phyloP scores from a whole-genome alignment of 1,140 invertebrate genomes.

The Drosophila willistoni region DNA sequence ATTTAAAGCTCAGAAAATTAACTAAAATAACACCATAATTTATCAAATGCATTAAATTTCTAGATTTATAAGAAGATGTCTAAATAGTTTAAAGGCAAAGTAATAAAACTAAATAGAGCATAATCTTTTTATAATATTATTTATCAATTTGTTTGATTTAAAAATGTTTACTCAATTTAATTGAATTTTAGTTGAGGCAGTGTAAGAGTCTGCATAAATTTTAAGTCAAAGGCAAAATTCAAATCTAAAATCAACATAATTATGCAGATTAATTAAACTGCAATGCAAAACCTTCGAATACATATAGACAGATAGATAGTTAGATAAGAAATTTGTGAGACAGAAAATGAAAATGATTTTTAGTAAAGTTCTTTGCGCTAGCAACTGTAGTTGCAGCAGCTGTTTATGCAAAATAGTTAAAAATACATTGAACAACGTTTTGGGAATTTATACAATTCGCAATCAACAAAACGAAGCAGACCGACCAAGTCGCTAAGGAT shows the following conservation, averaged over 20 bases:
- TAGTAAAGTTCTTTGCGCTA: conserved; percentile 8
- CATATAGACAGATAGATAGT: not conserved
- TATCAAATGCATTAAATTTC: too few relatives aligned
- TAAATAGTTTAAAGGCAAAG: too few relatives aligned
- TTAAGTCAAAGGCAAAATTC: not conserved
- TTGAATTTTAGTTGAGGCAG: not conserved
- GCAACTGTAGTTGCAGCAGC: conserved; percentile 5
- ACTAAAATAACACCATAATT: too few relatives aligned
- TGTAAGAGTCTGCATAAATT: not conserved
- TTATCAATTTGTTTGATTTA: not conserved
- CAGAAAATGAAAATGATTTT: conserved; percentile 4
- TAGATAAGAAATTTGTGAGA: not conserved
- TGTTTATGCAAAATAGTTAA: conserved; percentile 63
- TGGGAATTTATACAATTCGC: conserved; percentile 60
- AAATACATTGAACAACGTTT: conserved; percentile 58
- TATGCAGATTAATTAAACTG: conserved; percentile 12
- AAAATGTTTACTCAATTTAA: not conserved
- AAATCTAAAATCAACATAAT: conserved; percentile 12
- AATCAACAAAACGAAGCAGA: conserved; percentile 26
- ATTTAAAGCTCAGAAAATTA: too few relatives aligned
- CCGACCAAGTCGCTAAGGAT: not conserved
- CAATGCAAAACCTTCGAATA: not conserved
- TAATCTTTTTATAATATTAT: not conserved
- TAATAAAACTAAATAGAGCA: not conserved
- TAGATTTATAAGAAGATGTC: too few relatives aligned